Conservation (phyloP, 2,113 vertebrate genomes). For the Eulemur macaco region DNA sequence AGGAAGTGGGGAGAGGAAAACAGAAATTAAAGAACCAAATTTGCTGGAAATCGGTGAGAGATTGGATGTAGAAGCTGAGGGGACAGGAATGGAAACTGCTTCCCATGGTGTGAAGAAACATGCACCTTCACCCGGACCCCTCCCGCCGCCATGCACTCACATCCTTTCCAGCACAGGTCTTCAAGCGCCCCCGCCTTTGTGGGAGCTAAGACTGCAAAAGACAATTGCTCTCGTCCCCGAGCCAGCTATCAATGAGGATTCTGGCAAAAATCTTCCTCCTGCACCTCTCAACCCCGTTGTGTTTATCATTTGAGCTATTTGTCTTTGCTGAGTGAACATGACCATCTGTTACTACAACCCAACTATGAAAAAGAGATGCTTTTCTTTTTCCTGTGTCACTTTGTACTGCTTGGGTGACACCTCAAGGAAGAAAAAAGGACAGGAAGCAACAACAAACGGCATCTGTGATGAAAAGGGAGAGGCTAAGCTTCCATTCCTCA, state of each 20-base stretch:
- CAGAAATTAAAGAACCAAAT: background rate
- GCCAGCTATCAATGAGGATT: background rate
- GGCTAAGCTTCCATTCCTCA: slow-evolving; percentile 31
- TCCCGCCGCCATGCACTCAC: fast-evolving
- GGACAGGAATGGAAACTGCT: fast-evolving
- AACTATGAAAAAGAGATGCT: slow-evolving; percentile 49
- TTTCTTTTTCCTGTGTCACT: slow-evolving; percentile 59
- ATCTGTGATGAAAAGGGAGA: slow-evolving; percentile 44
- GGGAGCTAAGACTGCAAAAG: background rate
- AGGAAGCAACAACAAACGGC: slow-evolving; percentile 56
- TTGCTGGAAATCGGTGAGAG: background rate
- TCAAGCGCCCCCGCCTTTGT: too few species aligned
- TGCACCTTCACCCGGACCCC: fast-evolving
- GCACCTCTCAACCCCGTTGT: background rate
- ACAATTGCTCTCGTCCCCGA: background rate
- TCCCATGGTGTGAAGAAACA: fast-evolving
- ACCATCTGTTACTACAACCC: slow-evolving; percentile 51
- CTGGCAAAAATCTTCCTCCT: background rate
- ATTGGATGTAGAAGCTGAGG: background rate
- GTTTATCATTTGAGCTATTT: slow-evolving; percentile 53
- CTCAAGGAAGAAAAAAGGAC: slow-evolving; percentile 41
- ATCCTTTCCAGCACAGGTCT: background rate
- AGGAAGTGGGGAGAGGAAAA: background rate
- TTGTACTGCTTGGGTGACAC: slow-evolving; percentile 57
- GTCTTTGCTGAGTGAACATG: slow-evolving; percentile 55